Base-by-base conservation (phyloP, 1,140 invertebrate species). In the Penaeus indicus region DNA sequence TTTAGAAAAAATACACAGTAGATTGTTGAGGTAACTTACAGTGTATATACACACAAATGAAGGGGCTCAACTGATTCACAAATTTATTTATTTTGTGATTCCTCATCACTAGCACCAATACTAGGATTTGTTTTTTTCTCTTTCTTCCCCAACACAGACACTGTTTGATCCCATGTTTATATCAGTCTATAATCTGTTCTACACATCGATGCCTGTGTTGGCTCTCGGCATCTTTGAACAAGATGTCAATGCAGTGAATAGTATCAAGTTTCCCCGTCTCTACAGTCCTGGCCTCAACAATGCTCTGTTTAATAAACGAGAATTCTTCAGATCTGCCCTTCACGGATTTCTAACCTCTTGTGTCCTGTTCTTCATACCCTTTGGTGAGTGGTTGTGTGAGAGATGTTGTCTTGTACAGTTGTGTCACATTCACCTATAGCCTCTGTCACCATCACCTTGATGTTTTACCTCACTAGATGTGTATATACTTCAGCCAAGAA, bases 101-200 rank as follows among this genome's bases (percentile, higher is more conserved):
- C 67, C 61, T 77, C 22, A 83, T 77, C 72, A 63, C 25, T 85
- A 81, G 72, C 61, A 62, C 69, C 80, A 79, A 61, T 72, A 78
- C 47, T 64, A 18, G 16, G 72, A 32, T 75, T 61, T 83, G 47
- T 83, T 63, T 32, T 38, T 75, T 47, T 90, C 77, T 78, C 60
- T 86, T 92, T 90, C 88, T 79, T 90, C 91, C 91, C 91, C 90
- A 90, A 95, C 95, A 89, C 95, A 99, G 97, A 99, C 98, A 91
- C 96, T 99, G 90, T 99, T 98, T 93, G 98, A 99, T 94, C 97
- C 98, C 85, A 97, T 98, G 96, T 98, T 98, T 94, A 99, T 99
- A 93, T 97, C 98, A 47, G 96, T 98, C 81, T 99, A 99, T 94
- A 99, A 99, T 94, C 94, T 99, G 91, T 98, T 99, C 94, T 99